These are phyloP conservation scores for Pitangus sulphuratus DNA, from an alignment of 2,797 vertebrate genomes.

Conservation along the genomic window DNA sequence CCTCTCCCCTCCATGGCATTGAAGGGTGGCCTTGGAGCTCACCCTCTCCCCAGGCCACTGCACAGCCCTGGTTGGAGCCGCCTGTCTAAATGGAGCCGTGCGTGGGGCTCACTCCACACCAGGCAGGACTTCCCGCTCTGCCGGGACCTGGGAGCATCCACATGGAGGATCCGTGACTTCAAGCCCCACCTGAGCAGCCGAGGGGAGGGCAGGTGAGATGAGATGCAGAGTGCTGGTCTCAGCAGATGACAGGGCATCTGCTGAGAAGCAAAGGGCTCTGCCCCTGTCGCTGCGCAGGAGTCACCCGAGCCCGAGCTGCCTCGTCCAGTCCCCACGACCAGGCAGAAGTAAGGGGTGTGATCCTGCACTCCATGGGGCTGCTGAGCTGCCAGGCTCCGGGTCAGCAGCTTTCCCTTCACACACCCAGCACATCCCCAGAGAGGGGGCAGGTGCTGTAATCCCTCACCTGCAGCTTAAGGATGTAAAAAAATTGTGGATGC, in stretches of 20 bases:
- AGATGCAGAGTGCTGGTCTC: background rate
- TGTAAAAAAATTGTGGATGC: background rate
- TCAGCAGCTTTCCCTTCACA: background rate
- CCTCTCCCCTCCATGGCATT: background rate
- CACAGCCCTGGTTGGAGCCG: background rate
- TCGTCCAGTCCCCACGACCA: background rate
- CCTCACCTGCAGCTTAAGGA: background rate
- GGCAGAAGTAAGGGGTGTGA: background rate
- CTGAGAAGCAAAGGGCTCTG: background rate
- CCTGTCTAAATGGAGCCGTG: background rate
- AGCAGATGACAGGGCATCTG: background rate
- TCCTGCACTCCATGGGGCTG: background rate
- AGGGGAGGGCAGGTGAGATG: background rate
- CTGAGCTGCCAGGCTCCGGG: background rate
- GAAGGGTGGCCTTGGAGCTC: background rate
- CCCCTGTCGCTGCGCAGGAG: background rate
- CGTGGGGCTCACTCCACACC: background rate
- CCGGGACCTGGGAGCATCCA: background rate
- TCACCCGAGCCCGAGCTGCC: background rate
- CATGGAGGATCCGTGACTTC: background rate
- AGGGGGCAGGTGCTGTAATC: background rate
- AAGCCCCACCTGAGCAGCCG: background rate
- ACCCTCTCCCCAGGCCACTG: background rate
- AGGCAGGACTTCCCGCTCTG: background rate
- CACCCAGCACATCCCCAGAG: rapidly evolving